Percentiles rank a stretch among this genome's conserved stretches.
Conservation (phyloP, 2,113 vertebrate genomes). For the Stercorarius parasiticus region DNA sequence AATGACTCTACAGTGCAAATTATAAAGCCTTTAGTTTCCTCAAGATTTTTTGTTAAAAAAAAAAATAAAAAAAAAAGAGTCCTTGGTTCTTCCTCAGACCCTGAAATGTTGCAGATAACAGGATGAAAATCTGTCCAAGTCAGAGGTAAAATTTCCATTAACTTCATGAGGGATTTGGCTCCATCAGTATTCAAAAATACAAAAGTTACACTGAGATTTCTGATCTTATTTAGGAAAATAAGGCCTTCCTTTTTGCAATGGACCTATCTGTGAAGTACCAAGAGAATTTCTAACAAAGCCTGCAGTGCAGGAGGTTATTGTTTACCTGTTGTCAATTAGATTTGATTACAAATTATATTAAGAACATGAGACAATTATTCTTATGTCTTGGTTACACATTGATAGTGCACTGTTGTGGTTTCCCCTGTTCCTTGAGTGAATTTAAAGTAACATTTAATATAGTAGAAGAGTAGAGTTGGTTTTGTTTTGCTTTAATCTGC, state of each 20-base stretch:
- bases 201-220: neutral
- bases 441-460: neutral
- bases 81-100: neutral
- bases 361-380: neutral
- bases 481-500: neutral
- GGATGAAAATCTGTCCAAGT: neutral
- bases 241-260: neutral
- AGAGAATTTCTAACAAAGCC: neutral
- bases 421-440: neutral
- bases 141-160: neutral
- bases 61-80: neutral
- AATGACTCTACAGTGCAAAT: neutral
- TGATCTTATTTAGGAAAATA: neutral
- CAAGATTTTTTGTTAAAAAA: neutral
- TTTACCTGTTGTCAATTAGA: neutral
- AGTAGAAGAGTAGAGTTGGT: neutral
- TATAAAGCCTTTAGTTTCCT: neutral
- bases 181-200: neutral
- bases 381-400: neutral
- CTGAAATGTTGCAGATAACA: neutral
- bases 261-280: neutral
- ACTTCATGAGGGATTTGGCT: neutral
- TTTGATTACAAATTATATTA: neutral
- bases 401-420: neutral
- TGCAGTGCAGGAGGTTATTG: neutral